Evolutionary conservation across 2,888 invertebrate genomes (phyloP).

Genomic region (Troilus luridus): DNA sequence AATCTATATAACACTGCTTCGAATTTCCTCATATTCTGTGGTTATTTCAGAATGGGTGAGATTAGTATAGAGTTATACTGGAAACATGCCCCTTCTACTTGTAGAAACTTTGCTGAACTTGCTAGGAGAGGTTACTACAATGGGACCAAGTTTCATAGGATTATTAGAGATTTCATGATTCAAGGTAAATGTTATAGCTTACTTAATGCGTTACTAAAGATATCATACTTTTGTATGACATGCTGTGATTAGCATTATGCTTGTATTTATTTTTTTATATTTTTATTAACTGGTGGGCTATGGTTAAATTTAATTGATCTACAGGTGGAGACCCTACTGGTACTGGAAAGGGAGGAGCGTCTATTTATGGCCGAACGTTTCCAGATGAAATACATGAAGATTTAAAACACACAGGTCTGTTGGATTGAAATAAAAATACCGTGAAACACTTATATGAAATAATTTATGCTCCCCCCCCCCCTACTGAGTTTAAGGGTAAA

Average conservation of each 20-base stretch:
- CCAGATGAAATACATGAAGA: slow-evolving; percentile 95
- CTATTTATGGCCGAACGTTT: slow-evolving; percentile 96
- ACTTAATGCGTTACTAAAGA: not conserved
- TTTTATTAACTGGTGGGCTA: not conserved
- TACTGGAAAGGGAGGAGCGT: slow-evolving; percentile 95
- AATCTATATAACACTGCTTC: too few species aligned
- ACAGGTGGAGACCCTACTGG: slow-evolving; percentile 94
- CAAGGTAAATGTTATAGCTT: slow-evolving; percentile 73
- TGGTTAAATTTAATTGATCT: not conserved
- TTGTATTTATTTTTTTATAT: slow-evolving; percentile 55
- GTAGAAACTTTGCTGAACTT: slow-evolving; percentile 97
- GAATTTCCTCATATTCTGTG: not conserved
- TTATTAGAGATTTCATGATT: slow-evolving; percentile 94
- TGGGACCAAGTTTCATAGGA: slow-evolving; percentile 94
- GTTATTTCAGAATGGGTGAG: slow-evolving; percentile 88
- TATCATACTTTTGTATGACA: not conserved
- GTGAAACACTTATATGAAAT: not conserved
- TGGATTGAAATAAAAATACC: not conserved
- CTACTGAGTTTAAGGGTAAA: too few species aligned
- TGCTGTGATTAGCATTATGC: not conserved
- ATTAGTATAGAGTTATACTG: slow-evolving; percentile 95
- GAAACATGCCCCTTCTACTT: slow-evolving; percentile 98
- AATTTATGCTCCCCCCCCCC: too few species aligned
- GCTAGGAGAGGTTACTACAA: slow-evolving; percentile 95
- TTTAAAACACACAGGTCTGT: slow-evolving; percentile 90